A percentile compares a stretch with the other conserved stretches of the same genome.
Conservation (phyloP, 2,797 vertebrate genomes). For the Dipus sagitta region DNA sequence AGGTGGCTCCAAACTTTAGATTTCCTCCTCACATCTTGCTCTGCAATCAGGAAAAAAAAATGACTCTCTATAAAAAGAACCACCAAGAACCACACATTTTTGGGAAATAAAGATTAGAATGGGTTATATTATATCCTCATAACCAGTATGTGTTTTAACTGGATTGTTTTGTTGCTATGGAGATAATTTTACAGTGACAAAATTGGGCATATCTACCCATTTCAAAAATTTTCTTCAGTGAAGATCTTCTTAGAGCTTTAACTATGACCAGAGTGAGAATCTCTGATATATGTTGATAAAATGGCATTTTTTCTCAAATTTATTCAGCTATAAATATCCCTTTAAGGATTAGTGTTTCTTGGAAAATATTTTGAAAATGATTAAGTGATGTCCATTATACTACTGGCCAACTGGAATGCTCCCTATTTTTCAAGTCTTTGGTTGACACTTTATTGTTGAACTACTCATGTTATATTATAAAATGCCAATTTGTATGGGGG, state of each 20-base stretch:
- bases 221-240: background rate
- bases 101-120: constrained; percentile 23
- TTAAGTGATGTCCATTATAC: background rate
- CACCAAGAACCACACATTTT: constrained; percentile 4
- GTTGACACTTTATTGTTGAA: background rate
- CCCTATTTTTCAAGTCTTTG: background rate
- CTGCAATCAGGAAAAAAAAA: constrained; percentile 9
- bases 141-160: background rate
- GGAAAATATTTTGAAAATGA: constrained; percentile 11
- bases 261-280: background rate
- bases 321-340: background rate
- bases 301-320: background rate
- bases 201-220: background rate
- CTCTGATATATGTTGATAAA: background rate
- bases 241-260: background rate
- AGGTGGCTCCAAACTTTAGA: background rate
- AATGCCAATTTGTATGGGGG: background rate
- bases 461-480: background rate
- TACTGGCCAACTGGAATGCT: background rate
- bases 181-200: constrained; percentile 22
- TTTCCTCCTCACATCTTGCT: background rate
- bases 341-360: background rate
- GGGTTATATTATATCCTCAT: background rate
- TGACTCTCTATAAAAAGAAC: background rate
- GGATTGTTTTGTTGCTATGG: background rate